phyloP scores from a whole-genome alignment of 2,113 vertebrate species.

The Neolamprologus longior region DNA sequence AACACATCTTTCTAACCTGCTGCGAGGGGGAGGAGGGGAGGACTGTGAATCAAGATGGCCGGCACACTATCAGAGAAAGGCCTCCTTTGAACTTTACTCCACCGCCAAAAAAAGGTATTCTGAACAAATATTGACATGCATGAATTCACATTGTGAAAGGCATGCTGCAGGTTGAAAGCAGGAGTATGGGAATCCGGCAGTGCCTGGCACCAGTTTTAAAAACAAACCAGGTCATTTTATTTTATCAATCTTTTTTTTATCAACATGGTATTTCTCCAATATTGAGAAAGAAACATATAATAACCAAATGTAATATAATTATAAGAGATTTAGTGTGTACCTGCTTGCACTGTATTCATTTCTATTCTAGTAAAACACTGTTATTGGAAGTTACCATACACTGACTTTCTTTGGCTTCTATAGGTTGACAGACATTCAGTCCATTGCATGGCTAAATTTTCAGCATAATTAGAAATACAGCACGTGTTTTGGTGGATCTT shows the following conservation, averaged over 20 bases:
- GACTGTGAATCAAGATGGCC: conserved; percentile 41
- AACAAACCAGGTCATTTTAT: background rate
- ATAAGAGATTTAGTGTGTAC: background rate
- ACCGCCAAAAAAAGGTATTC: conserved; percentile 75
- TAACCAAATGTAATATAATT: background rate
- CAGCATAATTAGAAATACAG: background rate
- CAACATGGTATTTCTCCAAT: background rate
- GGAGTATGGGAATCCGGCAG: background rate
- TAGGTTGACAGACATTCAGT: background rate
- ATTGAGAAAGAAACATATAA: background rate
- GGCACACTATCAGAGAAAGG: conserved; percentile 68
- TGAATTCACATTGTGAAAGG: background rate
- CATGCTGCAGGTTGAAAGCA: background rate
- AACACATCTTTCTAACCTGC: conserved; percentile 82
- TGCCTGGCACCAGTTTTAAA: background rate
- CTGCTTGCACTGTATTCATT: background rate
- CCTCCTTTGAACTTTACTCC: conserved; percentile 64
- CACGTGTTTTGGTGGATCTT: background rate
- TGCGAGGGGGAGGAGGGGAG: conserved; percentile 71
- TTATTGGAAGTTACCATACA: background rate
- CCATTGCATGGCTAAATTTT: background rate
- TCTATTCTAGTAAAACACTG: background rate
- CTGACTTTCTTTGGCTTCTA: background rate
- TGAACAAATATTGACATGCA: background rate
- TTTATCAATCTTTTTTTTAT: background rate